A percentile compares a stretch with the other conserved stretches of the same genome.
These are phyloP conservation scores for Acromyrmex charruanus DNA, from an alignment of 1,140 invertebrate species.

Conservation along the genomic window DNA sequence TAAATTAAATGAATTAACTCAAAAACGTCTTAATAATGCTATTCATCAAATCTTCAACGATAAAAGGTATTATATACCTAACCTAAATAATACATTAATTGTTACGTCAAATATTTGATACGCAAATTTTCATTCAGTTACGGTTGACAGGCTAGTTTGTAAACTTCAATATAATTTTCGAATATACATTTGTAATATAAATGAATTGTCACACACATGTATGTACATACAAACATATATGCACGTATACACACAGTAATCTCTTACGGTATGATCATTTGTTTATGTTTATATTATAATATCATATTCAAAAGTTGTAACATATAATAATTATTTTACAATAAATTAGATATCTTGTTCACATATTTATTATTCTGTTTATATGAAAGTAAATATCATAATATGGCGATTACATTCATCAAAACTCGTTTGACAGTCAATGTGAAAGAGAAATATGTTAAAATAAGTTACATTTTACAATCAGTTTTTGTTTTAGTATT, in stretches of 20 bases:
- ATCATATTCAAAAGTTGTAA: not conserved
- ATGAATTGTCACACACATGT: not conserved
- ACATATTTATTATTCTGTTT: not conserved
- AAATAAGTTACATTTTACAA: not conserved
- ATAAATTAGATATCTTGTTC: not conserved
- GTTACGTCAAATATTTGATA: not conserved
- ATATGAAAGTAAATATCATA: not conserved
- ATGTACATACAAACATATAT: too few relatives aligned
- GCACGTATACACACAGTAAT: not conserved
- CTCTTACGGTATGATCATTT: not conserved
- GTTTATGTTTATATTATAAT: not conserved
- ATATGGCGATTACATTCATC: not conserved
- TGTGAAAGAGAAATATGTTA: not conserved
- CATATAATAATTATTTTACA: not conserved
- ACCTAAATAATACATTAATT: not conserved
- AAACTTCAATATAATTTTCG: not conserved
- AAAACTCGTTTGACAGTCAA: not conserved
- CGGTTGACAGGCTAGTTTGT: not conserved
- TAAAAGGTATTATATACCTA: slow-evolving; percentile 56
- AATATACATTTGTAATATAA: not conserved
- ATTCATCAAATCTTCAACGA: slow-evolving; percentile 68
- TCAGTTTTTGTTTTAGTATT: not conserved
- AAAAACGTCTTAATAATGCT: slow-evolving; percentile 42
- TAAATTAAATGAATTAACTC: slow-evolving; percentile 58
- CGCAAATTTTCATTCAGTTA: not conserved